Evolutionary conservation across 2,888 invertebrate species (phyloP).

Genomic region (Sepiola atlantica): DNA sequence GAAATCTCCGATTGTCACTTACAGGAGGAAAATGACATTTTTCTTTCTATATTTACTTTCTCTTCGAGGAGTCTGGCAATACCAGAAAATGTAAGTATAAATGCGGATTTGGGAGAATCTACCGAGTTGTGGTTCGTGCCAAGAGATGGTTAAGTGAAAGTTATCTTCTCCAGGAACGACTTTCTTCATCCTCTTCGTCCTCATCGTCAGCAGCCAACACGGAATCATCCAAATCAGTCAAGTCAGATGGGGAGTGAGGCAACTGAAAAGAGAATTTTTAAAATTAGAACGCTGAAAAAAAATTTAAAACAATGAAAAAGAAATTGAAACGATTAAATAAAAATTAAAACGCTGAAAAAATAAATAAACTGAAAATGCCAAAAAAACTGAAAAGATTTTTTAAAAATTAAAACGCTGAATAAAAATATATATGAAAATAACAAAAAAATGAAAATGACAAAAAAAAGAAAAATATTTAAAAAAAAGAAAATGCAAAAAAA

Average conservation of each 20-base stretch:
- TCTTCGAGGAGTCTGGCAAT: background rate
- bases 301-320: background rate
- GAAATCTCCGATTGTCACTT: background rate
- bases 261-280: background rate
- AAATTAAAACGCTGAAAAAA: background rate
- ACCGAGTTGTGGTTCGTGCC: background rate
- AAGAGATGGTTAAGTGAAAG: background rate
- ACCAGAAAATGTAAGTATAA: background rate
- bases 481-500: no score
- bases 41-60: background rate
- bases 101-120: background rate
- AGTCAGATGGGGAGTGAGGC: background rate
- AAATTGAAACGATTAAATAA: background rate
- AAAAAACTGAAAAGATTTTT: no score
- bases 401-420: no score
- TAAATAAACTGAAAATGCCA: background rate
- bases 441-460: no score
- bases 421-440: no score
- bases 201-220: constrained; percentile 90
- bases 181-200: constrained; percentile 87
- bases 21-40: background rate
- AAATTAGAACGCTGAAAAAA: background rate
- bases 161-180: constrained; percentile 89
- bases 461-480: no score
- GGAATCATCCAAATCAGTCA: constrained; percentile 72